Conservation (phyloP, 2,113 vertebrate species). For the Thermophis baileyi region DNA sequence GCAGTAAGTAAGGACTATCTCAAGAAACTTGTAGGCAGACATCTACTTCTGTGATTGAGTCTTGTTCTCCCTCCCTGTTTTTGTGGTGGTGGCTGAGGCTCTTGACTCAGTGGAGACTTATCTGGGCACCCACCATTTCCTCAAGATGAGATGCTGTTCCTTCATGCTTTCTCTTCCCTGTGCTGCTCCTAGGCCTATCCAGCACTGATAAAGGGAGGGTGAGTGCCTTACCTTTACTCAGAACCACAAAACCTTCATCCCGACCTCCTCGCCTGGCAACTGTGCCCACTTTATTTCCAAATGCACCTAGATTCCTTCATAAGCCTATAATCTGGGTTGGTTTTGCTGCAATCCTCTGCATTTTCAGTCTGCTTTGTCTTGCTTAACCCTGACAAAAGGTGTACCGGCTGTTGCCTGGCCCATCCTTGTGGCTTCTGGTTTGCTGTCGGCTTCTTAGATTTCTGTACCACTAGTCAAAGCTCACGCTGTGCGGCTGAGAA, state of each 20-base stretch:
- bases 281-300: constrained; percentile 8
- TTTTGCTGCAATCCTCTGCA: constrained; percentile 42
- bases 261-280: background rate
- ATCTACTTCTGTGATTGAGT: background rate
- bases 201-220: background rate
- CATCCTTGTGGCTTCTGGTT: background rate
- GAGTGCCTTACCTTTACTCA: background rate
- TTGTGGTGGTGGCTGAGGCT: constrained; percentile 1
- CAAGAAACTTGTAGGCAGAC: constrained; percentile 5
- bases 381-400: constrained; percentile 13
- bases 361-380: constrained; percentile 28
- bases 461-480: background rate
- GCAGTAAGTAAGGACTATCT: background rate
- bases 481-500: background rate
- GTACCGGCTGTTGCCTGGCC: background rate
- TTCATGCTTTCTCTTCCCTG: constrained; percentile 13
- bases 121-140: constrained; percentile 23
- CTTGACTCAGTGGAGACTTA: background rate
- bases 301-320: constrained; percentile 49
- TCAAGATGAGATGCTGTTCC: constrained; percentile 3
- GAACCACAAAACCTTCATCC: background rate
- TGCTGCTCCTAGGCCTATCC: fast-evolving
- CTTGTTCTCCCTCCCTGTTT: background rate
- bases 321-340: constrained; percentile 54
- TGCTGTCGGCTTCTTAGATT: background rate